A percentile compares a stretch with the other conserved stretches of the same genome.
These are phyloP conservation scores for Teleiodes luculella DNA, from an alignment of 2,888 invertebrate species.

Conservation along the genomic window DNA sequence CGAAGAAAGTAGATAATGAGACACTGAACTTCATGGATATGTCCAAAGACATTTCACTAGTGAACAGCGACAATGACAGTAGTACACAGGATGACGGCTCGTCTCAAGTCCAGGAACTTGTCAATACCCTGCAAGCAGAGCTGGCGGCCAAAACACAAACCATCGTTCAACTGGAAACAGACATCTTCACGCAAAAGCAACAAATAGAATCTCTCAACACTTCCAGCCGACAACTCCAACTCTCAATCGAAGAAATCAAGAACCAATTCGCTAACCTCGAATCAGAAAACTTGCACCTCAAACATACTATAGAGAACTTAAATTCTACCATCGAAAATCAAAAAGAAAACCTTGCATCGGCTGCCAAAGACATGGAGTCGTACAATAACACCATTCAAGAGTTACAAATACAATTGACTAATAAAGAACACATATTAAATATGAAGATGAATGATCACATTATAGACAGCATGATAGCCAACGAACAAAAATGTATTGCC, in stretches of 20 bases:
- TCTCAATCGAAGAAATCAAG: conserved; percentile 38
- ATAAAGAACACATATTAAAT: conserved; percentile 37
- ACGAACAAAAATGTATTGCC: conserved; percentile 56
- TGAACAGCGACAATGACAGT: conserved; percentile 55
- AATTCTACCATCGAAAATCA: conserved; percentile 51
- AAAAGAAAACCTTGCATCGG: conserved; percentile 41
- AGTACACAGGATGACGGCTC: conserved; percentile 22
- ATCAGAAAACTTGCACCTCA: conserved; percentile 49
- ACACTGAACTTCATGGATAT: conserved; percentile 48
- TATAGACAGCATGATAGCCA: conserved; percentile 52
- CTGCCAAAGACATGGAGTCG: conserved; percentile 49
- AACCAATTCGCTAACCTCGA: conserved; percentile 42
- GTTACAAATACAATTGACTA: conserved; percentile 47
- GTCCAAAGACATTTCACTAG: conserved; percentile 55
- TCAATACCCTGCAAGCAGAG: conserved; percentile 42
- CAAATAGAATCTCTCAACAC: conserved; percentile 48
- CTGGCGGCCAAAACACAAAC: conserved; percentile 33
- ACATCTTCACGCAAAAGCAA: conserved; percentile 43
- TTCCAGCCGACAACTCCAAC: conserved; percentile 42
- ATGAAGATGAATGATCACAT: conserved; percentile 38
- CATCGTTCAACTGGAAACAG: conserved; percentile 47
- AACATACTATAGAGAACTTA: conserved; percentile 48
- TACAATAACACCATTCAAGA: conserved; percentile 53
- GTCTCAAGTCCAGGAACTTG: conserved; percentile 28
- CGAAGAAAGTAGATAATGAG: conserved; percentile 37